Conservation (phyloP, 2,113 vertebrate genomes). For the Spermophilus dauricus region DNA sequence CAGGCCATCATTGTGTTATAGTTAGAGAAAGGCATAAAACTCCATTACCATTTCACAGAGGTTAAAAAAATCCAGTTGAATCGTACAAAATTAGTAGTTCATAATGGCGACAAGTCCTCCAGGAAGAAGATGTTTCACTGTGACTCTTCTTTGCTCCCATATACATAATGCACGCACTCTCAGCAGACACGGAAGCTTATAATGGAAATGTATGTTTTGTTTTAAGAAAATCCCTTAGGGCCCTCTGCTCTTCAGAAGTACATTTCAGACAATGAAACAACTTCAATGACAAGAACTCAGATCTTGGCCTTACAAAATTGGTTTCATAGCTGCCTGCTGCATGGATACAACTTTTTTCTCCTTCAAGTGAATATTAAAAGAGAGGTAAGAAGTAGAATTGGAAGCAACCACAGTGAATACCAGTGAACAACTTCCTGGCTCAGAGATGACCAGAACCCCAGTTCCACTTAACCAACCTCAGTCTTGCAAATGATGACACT, state of each 20-base stretch:
- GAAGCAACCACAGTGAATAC: neutral
- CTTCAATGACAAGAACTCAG: constrained; percentile 56
- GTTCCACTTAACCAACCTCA: neutral
- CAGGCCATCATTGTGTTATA: constrained; percentile 65
- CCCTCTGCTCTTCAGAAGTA: constrained; percentile 17
- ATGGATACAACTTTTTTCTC: neutral
- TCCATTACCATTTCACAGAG: constrained; percentile 67
- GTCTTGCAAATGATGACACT: neutral
- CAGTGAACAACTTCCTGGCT: neutral
- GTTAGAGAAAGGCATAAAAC: constrained; percentile 60
- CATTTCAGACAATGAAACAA: neutral
- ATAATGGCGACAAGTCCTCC: constrained; percentile 82
- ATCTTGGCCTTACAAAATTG: neutral
- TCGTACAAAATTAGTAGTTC: constrained; percentile 79
- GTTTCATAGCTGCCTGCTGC: neutral
- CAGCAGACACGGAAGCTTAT: constrained; percentile 40
- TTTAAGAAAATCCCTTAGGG: constrained; percentile 69
- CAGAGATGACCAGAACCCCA: neutral
- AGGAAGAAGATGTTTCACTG: constrained; percentile 78
- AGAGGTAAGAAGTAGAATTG: neutral
- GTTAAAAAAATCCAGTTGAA: constrained; percentile 78
- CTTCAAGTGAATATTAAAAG: neutral
- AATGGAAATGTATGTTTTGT: constrained; percentile 51
- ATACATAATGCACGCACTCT: neutral
- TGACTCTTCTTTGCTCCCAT: constrained; percentile 77